Base-by-base conservation (phyloP, 2,113 vertebrate genomes). In the Psittacula cyanocephala region DNA sequence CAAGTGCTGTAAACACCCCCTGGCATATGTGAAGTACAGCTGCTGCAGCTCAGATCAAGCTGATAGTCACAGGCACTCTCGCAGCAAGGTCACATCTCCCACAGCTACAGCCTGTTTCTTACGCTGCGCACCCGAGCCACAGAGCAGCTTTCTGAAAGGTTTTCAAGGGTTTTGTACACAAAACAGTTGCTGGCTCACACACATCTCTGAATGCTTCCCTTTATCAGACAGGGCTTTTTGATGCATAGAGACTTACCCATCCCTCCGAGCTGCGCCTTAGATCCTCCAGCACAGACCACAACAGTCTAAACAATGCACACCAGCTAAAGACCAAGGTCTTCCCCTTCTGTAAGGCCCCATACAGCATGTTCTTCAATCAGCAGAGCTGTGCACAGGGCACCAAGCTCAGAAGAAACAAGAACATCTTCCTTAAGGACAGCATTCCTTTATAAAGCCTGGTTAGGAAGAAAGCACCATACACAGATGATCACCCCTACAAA, bases 1-100 rank as follows among this genome's bases (percentile, higher is more conserved):
- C 16, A n/a, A 23, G 39, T 2, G 4, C 85, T 5, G 3, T 0
- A 25, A 65, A 17, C 41, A 67, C 4, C 28, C 44, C 28, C 27
- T 3, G 3, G 41, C 31, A 1, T 9, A 0, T 0, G 2, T 2
- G 20, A 17, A 41, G 49, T 2, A 1, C 35, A 28, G 37, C 47
- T 46, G 57, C 49, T 12, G 63, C 50, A 12, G 2, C 25, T 14
- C 20, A 3, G 7, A 19, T 7, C 13, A 11, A 12, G 11, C 62
- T 3, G 3, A 1, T 13, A 3, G 11, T 18, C 47, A 22, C n/a
- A 3, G 11, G 1, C 9, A 2, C 43, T 10, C 79, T 18, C 29
- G 6, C 27, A 10, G 10, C 6, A 0, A 31, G 60, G 13, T 5
- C 60, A 4, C 2, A 1, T 5, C 29, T n/a, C 37, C 47, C 46